A percentile compares a stretch with the other conserved stretches of the same genome.
These are phyloP conservation scores for Dinothrombium tinctorium DNA, from an alignment of 1,140 invertebrate genomes.

Conservation along the genomic window DNA sequence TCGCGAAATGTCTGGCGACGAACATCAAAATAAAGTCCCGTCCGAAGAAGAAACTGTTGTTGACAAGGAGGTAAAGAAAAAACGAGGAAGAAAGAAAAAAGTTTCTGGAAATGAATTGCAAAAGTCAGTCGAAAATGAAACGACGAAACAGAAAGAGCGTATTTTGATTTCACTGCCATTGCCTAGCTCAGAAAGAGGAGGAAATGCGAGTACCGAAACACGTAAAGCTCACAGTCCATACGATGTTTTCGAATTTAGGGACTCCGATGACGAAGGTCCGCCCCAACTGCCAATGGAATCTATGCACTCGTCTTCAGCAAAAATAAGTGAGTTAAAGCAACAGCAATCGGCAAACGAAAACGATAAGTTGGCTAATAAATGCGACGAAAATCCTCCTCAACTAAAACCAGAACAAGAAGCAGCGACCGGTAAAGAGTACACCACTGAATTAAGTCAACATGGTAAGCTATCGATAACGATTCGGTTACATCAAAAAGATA, in stretches of 20 bases:
- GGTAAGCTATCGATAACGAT: constrained; percentile 16
- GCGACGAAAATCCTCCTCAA: not conserved
- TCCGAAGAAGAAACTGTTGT: not conserved
- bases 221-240: constrained; percentile 11
- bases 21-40: not conserved
- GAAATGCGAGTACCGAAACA: not conserved
- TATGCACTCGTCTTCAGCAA: not conserved
- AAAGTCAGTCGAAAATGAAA: not conserved
- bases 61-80: constrained; percentile 1
- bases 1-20: no score
- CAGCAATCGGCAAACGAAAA: not conserved
- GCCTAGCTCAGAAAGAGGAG: not conserved
- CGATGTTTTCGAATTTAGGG: constrained; percentile 17
- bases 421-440: constrained; percentile 13
- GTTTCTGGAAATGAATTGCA: constrained; percentile 6
- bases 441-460: constrained; percentile 14
- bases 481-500: constrained; percentile 14
- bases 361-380: not conserved
- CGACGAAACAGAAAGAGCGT: constrained; percentile 1
- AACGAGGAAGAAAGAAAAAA: constrained; percentile 15
- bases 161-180: not conserved
- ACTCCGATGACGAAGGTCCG: constrained; percentile 15
- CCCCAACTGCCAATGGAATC: constrained; percentile 1
- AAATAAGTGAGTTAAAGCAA: not conserved
- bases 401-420: not conserved